Base-by-base conservation (phyloP, 2,797 vertebrate genomes). In the Heterohyrax brucei region DNA sequence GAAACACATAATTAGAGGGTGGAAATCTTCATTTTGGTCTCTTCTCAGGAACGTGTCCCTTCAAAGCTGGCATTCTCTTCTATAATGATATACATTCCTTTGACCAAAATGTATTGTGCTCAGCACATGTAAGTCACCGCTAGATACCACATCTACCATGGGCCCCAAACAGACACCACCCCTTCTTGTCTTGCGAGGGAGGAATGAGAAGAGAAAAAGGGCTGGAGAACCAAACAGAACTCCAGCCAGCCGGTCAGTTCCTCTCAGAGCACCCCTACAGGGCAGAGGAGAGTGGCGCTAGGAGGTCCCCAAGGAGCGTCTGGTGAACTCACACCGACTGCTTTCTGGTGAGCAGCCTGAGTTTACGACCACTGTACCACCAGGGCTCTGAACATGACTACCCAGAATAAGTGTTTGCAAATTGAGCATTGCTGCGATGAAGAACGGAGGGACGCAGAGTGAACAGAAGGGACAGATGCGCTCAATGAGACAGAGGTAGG, bases 21-120 rank as follows among this genome's bases (percentile, higher is more conserved):
- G 26, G 56, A 73, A 92, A 14, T 59, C 7, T 95, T 86, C 46
- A 39, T 7, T 84, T 53, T 91, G 66, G 4, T 70, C 56, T 95
- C 10, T 46, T 28, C 48, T 33, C 4, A 3, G 61, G 73, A 82
- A 87, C 39, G 10, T 44, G 46, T 64, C 48, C 75, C 16, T 93
- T 88, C 13, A 50, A 88, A 59, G 16, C 56, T 62, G 5, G 33
- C 30, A 21, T 26, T 30, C 21, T 87, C 18, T 93, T 73, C 19
- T 46, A 8, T 46, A 22, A 92, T 73, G 62, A 59, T 33, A 79
- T 18, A 39, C 8, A 28, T 73, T 92, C 66, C 53, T 78, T 72
- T 82, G 79, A 80, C 21, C 56, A 53, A n/a, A 7, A 18, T 84
- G 10, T 50, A 10, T 3, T 59, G 82, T 44, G 24, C 30, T 82